These are phyloP conservation scores for Melieria crassipennis DNA, from an alignment of 2,888 invertebrate species.

Conservation along the genomic window DNA sequence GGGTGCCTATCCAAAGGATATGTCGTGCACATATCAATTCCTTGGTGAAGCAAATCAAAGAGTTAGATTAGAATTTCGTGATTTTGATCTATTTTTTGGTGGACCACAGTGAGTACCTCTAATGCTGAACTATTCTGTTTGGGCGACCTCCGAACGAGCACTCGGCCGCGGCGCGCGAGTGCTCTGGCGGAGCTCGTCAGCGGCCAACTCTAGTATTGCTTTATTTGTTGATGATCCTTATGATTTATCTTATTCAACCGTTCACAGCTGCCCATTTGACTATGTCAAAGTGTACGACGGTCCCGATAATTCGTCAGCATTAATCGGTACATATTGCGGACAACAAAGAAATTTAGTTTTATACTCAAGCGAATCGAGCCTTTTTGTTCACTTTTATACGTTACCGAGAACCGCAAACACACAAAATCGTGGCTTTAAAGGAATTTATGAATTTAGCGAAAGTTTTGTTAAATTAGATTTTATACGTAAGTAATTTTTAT, in stretches of 20 bases:
- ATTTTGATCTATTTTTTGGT: slow-evolving; percentile 98
- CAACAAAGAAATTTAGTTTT: slow-evolving; percentile 95
- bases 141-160: not conserved
- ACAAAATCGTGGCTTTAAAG: slow-evolving; percentile 98
- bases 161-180: not conserved
- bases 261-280: slow-evolving; percentile 94
- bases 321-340: slow-evolving; percentile 97
- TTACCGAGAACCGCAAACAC: slow-evolving; percentile 90
- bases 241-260: slow-evolving; percentile 2
- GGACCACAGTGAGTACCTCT: slow-evolving; percentile 91
- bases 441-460: slow-evolving; percentile 98
- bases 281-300: slow-evolving; percentile 98
- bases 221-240: no score
- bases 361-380: slow-evolving; percentile 91
- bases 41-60: slow-evolving; percentile 89
- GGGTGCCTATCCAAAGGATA: slow-evolving; percentile 97
- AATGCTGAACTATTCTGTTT: slow-evolving; percentile 45
- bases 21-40: slow-evolving; percentile 93
- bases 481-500: slow-evolving; percentile 66
- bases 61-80: slow-evolving; percentile 94
- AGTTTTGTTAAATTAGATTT: slow-evolving; percentile 97
- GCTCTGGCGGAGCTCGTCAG: not conserved
- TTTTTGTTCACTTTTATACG: slow-evolving; percentile 92
- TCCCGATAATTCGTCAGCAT: slow-evolving; percentile 84
- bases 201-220: not conserved